Evolutionary conservation across 2,113 vertebrate genomes (phyloP).

Genomic region (Nothobranchius furzeri): DNA sequence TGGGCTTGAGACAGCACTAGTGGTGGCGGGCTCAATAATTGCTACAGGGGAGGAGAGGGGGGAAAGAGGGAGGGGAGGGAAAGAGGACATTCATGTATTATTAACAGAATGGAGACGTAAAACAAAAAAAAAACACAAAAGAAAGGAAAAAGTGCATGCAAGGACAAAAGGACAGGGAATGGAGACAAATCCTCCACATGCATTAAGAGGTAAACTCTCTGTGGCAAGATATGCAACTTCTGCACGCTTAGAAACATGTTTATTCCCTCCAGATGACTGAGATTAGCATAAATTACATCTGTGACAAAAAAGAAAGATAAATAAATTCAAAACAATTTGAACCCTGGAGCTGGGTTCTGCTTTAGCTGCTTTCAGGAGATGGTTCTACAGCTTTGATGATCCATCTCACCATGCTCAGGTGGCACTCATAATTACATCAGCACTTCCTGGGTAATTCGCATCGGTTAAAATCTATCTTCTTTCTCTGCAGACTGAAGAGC

Average conservation of each 20-base stretch:
- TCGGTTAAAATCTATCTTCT: constrained; percentile 48
- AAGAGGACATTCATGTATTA: constrained; percentile 95
- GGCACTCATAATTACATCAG: constrained; percentile 53
- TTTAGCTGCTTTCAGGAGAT: constrained; percentile 2
- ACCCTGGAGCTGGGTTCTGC: constrained; percentile 9
- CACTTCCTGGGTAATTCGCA: constrained; percentile 56
- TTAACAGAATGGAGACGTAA: constrained; percentile 85
- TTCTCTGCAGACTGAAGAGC: constrained; percentile 37
- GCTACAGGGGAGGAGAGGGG: constrained; percentile 87
- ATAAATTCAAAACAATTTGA: constrained; percentile 21
- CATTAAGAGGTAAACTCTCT: constrained; percentile 43
- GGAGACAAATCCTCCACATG: constrained; percentile 62
- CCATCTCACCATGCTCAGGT: constrained; percentile 43
- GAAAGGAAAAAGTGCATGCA: constrained; percentile 63
- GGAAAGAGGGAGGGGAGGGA: constrained; percentile 83
- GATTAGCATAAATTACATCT: constrained; percentile 36
- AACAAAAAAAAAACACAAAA: constrained; percentile 55
- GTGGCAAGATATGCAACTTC: constrained; percentile 52
- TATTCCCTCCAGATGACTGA: constrained; percentile 11
- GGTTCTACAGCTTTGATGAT: constrained; percentile 18
- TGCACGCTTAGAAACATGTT: constrained; percentile 50
- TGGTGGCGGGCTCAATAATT: constrained; percentile 97
- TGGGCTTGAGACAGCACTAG: constrained; percentile 98
- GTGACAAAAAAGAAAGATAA: constrained; percentile 2
- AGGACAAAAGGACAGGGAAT: constrained; percentile 70